These are phyloP conservation scores for Dryadula phaetusa DNA, from an alignment of 2,888 invertebrate species.

Conservation along the genomic window DNA sequence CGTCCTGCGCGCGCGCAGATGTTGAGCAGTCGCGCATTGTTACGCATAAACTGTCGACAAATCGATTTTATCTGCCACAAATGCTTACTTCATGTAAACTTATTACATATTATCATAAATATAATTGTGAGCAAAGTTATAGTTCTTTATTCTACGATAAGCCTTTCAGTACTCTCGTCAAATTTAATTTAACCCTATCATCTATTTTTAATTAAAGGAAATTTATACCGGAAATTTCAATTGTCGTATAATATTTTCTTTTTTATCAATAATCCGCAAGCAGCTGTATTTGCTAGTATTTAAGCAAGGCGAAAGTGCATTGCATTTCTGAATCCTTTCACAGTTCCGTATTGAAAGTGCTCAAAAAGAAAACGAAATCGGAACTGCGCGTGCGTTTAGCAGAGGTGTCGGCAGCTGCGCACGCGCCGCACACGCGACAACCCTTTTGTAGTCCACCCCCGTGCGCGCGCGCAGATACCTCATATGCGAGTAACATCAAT, in stretches of 20 bases:
- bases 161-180: too few relatives aligned
- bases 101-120: not conserved
- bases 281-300: conserved; percentile 34
- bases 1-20: conserved; percentile 27
- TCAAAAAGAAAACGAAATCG: conserved; percentile 46
- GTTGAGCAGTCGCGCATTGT: conserved; percentile 24
- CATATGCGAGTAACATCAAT: conserved; percentile 10
- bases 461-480: not conserved
- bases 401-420: conserved; percentile 30
- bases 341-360: conserved; percentile 32
- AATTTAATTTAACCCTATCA: too few relatives aligned
- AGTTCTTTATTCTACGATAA: not conserved
- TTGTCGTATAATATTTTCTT: conserved; percentile 23
- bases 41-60: conserved; percentile 32
- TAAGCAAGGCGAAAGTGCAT: conserved; percentile 39
- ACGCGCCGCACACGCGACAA: conserved; percentile 42
- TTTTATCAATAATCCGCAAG: conserved; percentile 22
- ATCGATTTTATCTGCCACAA: conserved; percentile 41
- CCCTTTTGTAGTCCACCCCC: conserved; percentile 24
- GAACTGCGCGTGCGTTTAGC: conserved; percentile 38
- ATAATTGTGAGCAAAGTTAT: not conserved
- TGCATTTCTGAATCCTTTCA: conserved; percentile 40
- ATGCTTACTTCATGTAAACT: conserved; percentile 25
- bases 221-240: not conserved
- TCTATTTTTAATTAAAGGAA: not conserved